phyloP scores from a whole-genome alignment of 92 coral and sea anemone species.

The Parazoanthus swiftii region DNA sequence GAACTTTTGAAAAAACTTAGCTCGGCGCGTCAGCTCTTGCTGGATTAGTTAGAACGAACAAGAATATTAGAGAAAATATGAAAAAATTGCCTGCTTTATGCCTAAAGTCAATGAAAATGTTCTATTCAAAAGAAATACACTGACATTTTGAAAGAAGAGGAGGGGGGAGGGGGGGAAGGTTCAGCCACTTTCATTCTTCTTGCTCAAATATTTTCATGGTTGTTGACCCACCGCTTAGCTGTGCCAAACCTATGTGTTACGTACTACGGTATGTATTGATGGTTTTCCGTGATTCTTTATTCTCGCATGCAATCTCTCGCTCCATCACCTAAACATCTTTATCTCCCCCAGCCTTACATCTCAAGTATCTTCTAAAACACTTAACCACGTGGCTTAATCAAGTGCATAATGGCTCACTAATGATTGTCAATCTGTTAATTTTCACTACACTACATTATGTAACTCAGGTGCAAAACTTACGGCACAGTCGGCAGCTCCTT shows the following conservation, averaged over 20 bases:
- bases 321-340: not conserved
- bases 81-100: not conserved
- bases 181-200: no score
- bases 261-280: no score
- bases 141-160: no score
- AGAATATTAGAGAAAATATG: no score
- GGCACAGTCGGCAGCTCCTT: slow-evolving; percentile 36
- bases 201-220: not conserved
- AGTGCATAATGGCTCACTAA: not conserved
- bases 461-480: not conserved
- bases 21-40: not conserved
- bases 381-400: not conserved
- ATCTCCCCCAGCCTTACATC: not conserved
- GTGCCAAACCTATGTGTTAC: not conserved
- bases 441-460: no score
- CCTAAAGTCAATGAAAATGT: not conserved
- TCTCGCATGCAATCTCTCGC: not conserved
- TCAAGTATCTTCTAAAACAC: not conserved
- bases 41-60: not conserved
- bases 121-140: no score
- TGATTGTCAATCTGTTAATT: not conserved
- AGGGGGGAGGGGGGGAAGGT: no score
- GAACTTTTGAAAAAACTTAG: no score
- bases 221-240: not conserved
- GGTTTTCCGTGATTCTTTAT: no score